phyloP scores from a whole-genome alignment of 2,888 invertebrate genomes.

The Eucera pruinosa region DNA sequence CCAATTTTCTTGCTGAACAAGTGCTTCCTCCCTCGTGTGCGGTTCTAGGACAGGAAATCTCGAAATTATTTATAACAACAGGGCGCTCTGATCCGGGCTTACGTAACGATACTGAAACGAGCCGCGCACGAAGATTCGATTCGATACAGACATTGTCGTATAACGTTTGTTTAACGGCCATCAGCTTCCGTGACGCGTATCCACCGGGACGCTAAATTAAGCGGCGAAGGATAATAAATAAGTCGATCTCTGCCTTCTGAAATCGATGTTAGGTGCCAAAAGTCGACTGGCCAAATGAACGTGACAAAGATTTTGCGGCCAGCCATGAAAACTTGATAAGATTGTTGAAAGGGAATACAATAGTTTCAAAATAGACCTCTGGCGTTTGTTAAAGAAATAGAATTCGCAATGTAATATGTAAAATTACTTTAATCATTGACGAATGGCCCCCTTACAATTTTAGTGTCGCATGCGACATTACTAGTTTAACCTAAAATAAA shows the following conservation, averaged over 20 bases:
- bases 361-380: background rate
- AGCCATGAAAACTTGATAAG: background rate
- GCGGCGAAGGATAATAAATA: constrained; percentile 56
- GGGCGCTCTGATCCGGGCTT: constrained; percentile 16
- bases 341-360: background rate
- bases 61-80: constrained; percentile 46
- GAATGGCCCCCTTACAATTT: no score
- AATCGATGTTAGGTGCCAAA: constrained; percentile 37
- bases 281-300: constrained; percentile 27
- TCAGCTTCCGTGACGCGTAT: constrained; percentile 50
- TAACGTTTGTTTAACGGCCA: constrained; percentile 49
- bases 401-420: background rate
- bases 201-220: constrained; percentile 42
- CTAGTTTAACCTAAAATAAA: no score
- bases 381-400: background rate
- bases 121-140: constrained; percentile 35
- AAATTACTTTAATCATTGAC: background rate
- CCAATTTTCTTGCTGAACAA: background rate
- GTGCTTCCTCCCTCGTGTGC: background rate
- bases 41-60: constrained; percentile 20
- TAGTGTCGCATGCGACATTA: no score
- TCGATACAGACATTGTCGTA: constrained; percentile 49
- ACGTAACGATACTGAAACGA: constrained; percentile 19
- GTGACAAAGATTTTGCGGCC: background rate
- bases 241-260: constrained; percentile 30